Base-by-base conservation (phyloP, 2,113 vertebrate species). In the Mus musculus region DNA sequence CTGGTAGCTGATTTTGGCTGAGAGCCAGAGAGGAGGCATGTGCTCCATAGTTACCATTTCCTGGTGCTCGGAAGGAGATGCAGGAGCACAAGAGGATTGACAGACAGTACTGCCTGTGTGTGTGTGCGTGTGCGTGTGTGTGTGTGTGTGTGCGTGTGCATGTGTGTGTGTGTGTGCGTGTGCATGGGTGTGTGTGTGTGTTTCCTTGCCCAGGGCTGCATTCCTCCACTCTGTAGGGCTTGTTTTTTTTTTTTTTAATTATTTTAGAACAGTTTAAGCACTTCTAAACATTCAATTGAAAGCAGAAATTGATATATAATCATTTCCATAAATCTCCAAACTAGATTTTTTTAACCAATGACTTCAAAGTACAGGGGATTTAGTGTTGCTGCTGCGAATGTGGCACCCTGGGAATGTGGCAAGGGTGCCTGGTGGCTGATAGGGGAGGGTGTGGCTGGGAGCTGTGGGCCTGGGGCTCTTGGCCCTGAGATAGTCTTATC, bases 401-500 rank as follows among this genome's bases (percentile, higher is more conserved):
- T 33, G 67, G 59, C 28, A 22, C 22, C 19, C 0, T 54, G 69
- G 71, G 61, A 78, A 56, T 8, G 59, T 19, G 72, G 24, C 28
- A 2, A n/a, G 80, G 71, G 26, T 65, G 49, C 42, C 20, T 11
- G 30, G 90, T 9, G n/a, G 61, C 72, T 56, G 95, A 65, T 78
- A 78, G 59, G 17, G 63, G 24, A 86, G 77, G 56, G 28, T 36
- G 85, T 20, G 19, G 90, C 85, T 65, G 5, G 6, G 2, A 0
- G 59, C 26, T 49, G 17, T 1, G 52, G 61, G 30, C 16, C 54
- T 90, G 90, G 39, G 19, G 49, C 7, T 2, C 33, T 82, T 75
- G 73, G 63, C 67, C 88, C 86, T 30, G 56, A 93, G 92, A 86
- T 78, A 91, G 49, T 39, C 85, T 94, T 91, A 91, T 93, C 93